phyloP scores from a whole-genome alignment of 2,797 vertebrate species.

The Coregonus ussuriensis region DNA sequence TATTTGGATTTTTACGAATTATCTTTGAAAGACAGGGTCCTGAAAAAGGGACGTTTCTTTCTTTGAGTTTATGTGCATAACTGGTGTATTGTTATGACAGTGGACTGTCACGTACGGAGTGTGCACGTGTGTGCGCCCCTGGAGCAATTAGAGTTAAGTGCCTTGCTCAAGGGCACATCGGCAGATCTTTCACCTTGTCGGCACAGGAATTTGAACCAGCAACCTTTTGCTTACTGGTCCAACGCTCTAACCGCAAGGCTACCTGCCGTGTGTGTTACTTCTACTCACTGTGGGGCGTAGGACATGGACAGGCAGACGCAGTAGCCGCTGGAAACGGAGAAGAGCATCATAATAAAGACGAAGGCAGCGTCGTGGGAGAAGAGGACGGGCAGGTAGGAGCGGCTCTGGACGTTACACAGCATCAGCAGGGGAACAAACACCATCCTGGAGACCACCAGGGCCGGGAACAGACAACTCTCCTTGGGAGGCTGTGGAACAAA shows the following conservation, averaged over 20 bases:
- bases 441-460: conserved; percentile 75
- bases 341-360: conserved; percentile 79
- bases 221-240: too few species aligned
- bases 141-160: too few species aligned
- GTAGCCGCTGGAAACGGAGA: conserved; percentile 86
- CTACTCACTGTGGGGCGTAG: conserved; percentile 83
- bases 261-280: background rate
- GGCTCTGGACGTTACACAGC: conserved; percentile 80
- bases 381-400: conserved; percentile 65
- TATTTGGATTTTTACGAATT: too few species aligned
- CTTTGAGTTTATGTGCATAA: background rate
- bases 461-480: conserved; percentile 78
- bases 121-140: too few species aligned
- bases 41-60: too few species aligned
- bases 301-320: conserved; percentile 86
- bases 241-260: too few species aligned
- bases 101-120: too few species aligned
- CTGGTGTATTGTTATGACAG: too few species aligned
- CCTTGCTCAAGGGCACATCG: too few species aligned
- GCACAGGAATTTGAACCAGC: too few species aligned
- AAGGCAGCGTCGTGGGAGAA: conserved; percentile 78
- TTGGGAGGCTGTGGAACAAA: conserved; percentile 72
- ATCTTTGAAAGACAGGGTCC: too few species aligned
- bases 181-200: too few species aligned
- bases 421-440: conserved; percentile 87